phyloP scores from a whole-genome alignment of 2,888 invertebrate genomes.

The Cistogaster globosa region DNA sequence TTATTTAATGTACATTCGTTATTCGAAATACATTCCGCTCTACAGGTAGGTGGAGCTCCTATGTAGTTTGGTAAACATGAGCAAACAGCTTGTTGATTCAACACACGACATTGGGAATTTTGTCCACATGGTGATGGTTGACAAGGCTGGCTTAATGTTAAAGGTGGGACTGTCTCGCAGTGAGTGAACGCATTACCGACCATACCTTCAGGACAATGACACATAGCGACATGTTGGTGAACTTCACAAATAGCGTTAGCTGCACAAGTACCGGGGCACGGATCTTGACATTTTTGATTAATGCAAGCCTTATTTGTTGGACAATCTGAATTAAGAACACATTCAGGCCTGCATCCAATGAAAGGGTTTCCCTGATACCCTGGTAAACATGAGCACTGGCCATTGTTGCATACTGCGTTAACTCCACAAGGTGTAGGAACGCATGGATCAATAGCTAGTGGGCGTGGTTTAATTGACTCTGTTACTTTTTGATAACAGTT shows the following conservation, averaged over 20 bases:
- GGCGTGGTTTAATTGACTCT: slow-evolving; percentile 77
- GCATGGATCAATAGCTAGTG: slow-evolving; percentile 86
- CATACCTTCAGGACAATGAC: slow-evolving; percentile 87
- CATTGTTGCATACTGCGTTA: slow-evolving; percentile 88
- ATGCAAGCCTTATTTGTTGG: slow-evolving; percentile 86
- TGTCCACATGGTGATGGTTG: slow-evolving; percentile 88
- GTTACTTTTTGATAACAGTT: slow-evolving; percentile 84
- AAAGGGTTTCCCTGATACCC: slow-evolving; percentile 87
- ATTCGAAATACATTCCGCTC: slow-evolving; percentile 88
- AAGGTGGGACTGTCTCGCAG: slow-evolving; percentile 84
- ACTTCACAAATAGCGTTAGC: slow-evolving; percentile 88
- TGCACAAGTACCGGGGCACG: slow-evolving; percentile 89
- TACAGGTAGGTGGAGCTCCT: slow-evolving; percentile 89
- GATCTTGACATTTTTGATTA: slow-evolving; percentile 87
- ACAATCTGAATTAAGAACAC: slow-evolving; percentile 88
- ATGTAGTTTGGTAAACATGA: slow-evolving; percentile 87
- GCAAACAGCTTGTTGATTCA: slow-evolving; percentile 87
- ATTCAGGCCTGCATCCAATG: slow-evolving; percentile 88
- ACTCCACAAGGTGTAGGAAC: slow-evolving; percentile 88
- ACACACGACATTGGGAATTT: slow-evolving; percentile 88
- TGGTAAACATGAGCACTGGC: slow-evolving; percentile 87
- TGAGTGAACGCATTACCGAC: slow-evolving; percentile 88
- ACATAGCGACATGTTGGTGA: slow-evolving; percentile 88
- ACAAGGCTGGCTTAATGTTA: slow-evolving; percentile 84
- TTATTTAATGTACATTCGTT: slow-evolving; percentile 87